Percentiles rank a stretch among this genome's conserved stretches.
These are phyloP conservation scores for Galagoides demidoff DNA, from an alignment of 2,797 vertebrate genomes.

Conservation along the genomic window DNA sequence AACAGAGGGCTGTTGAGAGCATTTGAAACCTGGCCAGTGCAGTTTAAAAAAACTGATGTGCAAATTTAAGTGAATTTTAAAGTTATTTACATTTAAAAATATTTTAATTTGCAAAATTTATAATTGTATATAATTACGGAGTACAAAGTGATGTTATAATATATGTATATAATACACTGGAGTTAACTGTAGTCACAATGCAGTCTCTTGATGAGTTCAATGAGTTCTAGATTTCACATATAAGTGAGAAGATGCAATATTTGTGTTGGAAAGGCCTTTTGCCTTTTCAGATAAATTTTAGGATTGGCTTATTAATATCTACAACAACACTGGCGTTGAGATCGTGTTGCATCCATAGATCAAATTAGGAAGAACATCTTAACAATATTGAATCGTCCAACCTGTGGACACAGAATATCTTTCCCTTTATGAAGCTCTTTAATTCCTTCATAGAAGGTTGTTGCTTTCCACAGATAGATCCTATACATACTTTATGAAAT, in stretches of 20 bases:
- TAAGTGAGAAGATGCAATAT: not conserved
- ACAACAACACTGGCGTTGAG: not conserved
- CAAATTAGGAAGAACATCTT: not conserved
- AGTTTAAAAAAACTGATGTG: not conserved
- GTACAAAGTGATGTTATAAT: not conserved
- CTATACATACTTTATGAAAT: not conserved
- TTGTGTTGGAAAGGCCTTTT: not conserved
- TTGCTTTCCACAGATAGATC: not conserved
- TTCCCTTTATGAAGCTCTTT: not conserved
- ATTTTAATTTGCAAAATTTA: not conserved
- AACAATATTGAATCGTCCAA: not conserved
- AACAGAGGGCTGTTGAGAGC: not conserved
- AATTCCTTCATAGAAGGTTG: not conserved
- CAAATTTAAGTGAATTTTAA: not conserved
- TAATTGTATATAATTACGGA: not conserved
- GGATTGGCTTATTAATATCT: not conserved
- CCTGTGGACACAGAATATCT: not conserved
- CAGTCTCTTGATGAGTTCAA: not conserved
- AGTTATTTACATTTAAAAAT: not conserved
- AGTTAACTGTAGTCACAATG: not conserved
- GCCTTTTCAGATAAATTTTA: not conserved
- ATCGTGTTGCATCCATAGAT: not conserved
- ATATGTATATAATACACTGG: not conserved
- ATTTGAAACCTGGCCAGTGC: not conserved
- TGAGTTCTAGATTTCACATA: not conserved